phyloP scores from a whole-genome alignment of 1,140 invertebrate species.

The Diorhabda elongata region DNA sequence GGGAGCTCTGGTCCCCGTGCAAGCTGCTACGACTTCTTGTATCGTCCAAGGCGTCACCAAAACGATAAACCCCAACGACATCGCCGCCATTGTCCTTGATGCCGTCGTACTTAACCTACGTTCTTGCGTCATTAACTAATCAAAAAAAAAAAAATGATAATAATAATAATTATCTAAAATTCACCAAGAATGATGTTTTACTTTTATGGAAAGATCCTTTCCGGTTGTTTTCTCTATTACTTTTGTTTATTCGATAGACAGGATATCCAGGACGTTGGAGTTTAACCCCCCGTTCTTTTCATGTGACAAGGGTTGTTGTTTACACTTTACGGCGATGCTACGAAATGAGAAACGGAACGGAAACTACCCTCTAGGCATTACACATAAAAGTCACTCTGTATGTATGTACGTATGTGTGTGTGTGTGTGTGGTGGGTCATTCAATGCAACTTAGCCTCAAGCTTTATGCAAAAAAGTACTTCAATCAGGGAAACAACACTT shows the following conservation, averaged over 20 bases:
- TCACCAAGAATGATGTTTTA: too few species aligned
- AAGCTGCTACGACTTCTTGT: conserved; percentile 82
- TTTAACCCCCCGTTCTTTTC: not conserved
- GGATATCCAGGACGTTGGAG: not conserved
- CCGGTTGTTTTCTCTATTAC: not conserved
- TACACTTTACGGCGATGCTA: conserved; percentile 6
- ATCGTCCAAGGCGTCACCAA: conserved; percentile 85
- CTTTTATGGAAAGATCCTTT: not conserved
- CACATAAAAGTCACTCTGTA: conserved; percentile 4
- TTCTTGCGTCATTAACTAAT: conserved; percentile 64
- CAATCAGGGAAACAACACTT: too few species aligned
- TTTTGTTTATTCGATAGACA: conserved; percentile 4
- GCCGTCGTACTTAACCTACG: conserved; percentile 70
- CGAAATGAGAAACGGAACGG: conserved; percentile 8
- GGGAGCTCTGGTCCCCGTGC: conserved; percentile 75
- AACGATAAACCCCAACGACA: conserved; percentile 83
- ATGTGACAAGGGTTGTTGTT: conserved; percentile 15
- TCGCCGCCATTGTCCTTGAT: conserved; percentile 81
- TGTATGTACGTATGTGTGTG: too few species aligned
- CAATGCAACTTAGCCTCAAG: too few species aligned
- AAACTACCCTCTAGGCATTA: conserved; percentile 4
- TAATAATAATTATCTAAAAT: not conserved
- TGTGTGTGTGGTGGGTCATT: too few species aligned
- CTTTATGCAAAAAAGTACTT: too few species aligned
- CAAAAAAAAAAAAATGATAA: conserved; percentile 24